Conservation (phyloP, 1,140 invertebrate genomes). For the Bombus confusus region DNA sequence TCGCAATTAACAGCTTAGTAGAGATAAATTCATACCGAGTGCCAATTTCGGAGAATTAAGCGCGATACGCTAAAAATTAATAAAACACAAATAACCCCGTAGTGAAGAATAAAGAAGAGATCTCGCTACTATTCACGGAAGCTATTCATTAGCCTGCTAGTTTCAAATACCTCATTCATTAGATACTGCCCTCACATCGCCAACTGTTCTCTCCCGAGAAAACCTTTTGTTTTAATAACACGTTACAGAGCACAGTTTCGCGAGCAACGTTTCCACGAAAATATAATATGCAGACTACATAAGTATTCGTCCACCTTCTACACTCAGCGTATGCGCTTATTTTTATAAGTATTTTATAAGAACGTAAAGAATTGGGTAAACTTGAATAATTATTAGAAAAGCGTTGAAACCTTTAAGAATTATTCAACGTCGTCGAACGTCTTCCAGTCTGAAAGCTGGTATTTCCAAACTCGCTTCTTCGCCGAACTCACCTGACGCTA, state of each 20-base stretch:
- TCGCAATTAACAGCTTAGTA: neutral
- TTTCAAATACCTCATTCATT: neutral
- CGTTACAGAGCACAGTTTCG: neutral
- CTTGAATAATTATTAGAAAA: too few relatives aligned
- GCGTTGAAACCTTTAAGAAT: too few relatives aligned
- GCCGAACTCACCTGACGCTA: too few relatives aligned
- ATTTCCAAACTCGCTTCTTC: too few relatives aligned
- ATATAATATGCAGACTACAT: neutral
- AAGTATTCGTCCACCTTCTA: too few relatives aligned
- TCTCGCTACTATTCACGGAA: too few relatives aligned
- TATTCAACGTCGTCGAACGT: too few relatives aligned
- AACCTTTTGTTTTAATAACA: neutral
- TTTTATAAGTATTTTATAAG: too few relatives aligned
- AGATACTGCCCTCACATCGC: neutral
- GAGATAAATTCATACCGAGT: neutral
- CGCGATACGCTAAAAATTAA: neutral
- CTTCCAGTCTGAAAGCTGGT: too few relatives aligned
- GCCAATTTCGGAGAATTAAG: neutral
- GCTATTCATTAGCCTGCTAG: neutral
- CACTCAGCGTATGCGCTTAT: too few relatives aligned
- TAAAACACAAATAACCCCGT: neutral
- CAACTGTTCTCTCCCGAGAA: neutral
- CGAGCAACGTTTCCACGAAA: neutral
- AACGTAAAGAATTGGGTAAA: too few relatives aligned
- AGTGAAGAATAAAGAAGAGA: neutral